Evolutionary conservation across 2,113 vertebrate genomes (phyloP).

Genomic region (Chrysochloris asiatica): DNA sequence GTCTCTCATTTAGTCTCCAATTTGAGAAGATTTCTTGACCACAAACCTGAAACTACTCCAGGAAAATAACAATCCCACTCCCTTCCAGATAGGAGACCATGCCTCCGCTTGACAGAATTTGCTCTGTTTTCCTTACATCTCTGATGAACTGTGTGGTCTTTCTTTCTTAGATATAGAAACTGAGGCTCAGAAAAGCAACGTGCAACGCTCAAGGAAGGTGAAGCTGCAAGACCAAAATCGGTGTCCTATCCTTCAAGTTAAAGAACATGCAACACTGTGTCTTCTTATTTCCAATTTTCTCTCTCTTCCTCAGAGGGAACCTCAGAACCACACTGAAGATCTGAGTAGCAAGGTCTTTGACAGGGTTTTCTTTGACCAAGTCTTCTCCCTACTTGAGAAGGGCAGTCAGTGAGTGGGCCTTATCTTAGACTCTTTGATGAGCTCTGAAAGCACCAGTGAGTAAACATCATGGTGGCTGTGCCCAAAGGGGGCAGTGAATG

Average conservation of each 20-base stretch:
- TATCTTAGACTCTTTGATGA: background rate
- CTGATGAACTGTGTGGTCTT: background rate
- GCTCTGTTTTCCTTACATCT: background rate
- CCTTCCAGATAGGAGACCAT: background rate
- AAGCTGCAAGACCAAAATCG: background rate
- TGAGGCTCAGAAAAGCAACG: background rate
- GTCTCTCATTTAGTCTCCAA: background rate
- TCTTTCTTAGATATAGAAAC: background rate
- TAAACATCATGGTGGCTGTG: too few relatives aligned
- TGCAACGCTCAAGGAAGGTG: background rate
- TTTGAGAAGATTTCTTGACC: background rate
- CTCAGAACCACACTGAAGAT: too few relatives aligned
- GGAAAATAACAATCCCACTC: too few relatives aligned
- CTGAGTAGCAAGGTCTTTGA: background rate
- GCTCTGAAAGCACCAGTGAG: background rate
- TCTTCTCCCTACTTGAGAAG: background rate
- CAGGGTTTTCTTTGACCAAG: background rate
- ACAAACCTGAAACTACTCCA: too few relatives aligned
- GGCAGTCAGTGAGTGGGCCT: background rate
- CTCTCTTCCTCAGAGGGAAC: too few relatives aligned
- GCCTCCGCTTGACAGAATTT: background rate
- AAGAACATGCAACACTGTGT: background rate
- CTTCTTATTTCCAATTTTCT: too few relatives aligned
- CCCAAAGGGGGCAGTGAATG: rapidly evolving
- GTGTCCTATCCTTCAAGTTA: background rate